Conservation (phyloP, 2,113 vertebrate species). For the Corythoichthys haematopterus region DNA sequence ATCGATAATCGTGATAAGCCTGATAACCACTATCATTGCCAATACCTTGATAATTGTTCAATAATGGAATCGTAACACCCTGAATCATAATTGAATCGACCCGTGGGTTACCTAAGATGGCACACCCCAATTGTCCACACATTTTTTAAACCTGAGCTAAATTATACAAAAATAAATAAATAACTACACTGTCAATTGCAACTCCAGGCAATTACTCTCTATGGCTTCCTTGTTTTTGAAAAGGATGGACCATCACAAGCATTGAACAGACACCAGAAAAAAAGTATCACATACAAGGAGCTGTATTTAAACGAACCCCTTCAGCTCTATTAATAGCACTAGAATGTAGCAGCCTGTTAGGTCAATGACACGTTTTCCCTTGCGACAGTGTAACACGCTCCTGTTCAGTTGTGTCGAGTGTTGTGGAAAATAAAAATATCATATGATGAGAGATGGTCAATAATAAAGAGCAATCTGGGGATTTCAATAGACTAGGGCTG, state of each 20-base stretch:
- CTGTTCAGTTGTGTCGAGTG: neutral
- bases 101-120: too few relatives aligned
- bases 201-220: neutral
- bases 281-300: neutral
- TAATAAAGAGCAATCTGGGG: too few relatives aligned
- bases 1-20: too few relatives aligned
- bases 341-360: neutral
- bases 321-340: neutral
- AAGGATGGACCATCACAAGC: neutral
- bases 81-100: too few relatives aligned
- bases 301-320: neutral
- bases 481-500: too few relatives aligned
- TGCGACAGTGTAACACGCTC: neutral
- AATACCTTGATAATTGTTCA: too few relatives aligned
- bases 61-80: too few relatives aligned
- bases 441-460: neutral
- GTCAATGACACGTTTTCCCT: neutral
- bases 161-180: neutral
- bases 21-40: too few relatives aligned
- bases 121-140: too few relatives aligned
- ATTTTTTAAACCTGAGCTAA: neutral
- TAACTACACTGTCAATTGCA: too few relatives aligned
- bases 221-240: neutral
- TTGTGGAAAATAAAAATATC: conserved; percentile 5
- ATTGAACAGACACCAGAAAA: neutral